Conservation (phyloP, 2,113 vertebrate genomes). For the Pedionomus torquatus region DNA sequence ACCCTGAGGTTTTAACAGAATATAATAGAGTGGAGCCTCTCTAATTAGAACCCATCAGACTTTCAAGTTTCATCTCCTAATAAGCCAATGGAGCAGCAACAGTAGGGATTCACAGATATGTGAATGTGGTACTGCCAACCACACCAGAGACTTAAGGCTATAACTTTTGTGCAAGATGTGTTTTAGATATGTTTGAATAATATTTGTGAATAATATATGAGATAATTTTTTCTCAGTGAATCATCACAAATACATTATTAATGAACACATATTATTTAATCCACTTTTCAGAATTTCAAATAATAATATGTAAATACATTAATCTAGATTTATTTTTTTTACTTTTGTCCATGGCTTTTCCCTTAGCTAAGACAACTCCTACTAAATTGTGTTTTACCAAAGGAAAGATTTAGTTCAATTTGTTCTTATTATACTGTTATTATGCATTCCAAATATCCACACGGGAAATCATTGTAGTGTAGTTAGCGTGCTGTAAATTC, state of each 20-base stretch:
- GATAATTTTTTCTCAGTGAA: slow-evolving; percentile 16
- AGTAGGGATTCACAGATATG: neutral
- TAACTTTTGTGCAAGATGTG: neutral
- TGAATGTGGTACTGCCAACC: neutral
- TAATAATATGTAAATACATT: slow-evolving; percentile 9
- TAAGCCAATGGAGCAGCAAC: neutral
- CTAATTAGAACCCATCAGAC: neutral
- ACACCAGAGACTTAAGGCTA: neutral
- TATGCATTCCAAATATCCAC: neutral
- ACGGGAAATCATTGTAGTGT: neutral
- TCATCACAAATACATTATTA: slow-evolving; percentile 39
- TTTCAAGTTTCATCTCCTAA: neutral
- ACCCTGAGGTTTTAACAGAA: neutral
- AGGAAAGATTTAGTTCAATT: neutral
- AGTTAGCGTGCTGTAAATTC: neutral
- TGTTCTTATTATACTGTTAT: slow-evolving; percentile 1
- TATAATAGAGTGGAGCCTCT: neutral
- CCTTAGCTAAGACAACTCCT: neutral
- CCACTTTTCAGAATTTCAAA: neutral
- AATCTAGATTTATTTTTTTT: neutral
- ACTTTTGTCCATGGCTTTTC: neutral
- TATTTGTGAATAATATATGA: slow-evolving; percentile 54
- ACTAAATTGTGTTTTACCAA: neutral
- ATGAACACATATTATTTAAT: neutral
- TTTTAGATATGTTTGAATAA: slow-evolving; percentile 38